These are phyloP conservation scores for Plebejus anna DNA, from an alignment of 2,888 invertebrate species.

Conservation along the genomic window DNA sequence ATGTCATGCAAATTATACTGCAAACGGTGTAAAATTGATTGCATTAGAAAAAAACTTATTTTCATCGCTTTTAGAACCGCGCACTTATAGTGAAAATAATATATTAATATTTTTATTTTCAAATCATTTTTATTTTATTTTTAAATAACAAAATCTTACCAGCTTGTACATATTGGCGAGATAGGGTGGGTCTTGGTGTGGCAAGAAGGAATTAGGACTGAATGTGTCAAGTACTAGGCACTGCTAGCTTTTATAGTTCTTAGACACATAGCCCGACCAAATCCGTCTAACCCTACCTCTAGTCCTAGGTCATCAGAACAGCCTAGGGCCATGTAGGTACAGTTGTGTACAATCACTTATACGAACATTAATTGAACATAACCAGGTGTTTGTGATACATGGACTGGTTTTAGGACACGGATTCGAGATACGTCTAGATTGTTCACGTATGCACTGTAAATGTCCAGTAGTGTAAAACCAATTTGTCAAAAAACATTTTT, in stretches of 20 bases:
- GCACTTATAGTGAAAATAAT: not conserved
- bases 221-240: slow-evolving; percentile 61
- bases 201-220: slow-evolving; percentile 57
- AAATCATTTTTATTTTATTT: not conserved
- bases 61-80: not conserved
- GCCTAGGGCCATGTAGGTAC: slow-evolving; percentile 53
- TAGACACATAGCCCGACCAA: slow-evolving; percentile 63
- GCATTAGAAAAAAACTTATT: not conserved
- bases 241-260: slow-evolving; percentile 66
- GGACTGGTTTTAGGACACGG: not conserved
- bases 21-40: not conserved
- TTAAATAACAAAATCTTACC: slow-evolving; percentile 61
- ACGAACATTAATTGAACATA: not conserved
- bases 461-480: too few species aligned
- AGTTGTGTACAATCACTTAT: slow-evolving; percentile 44
- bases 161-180: slow-evolving; percentile 80
- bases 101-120: not conserved
- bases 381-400: not conserved
- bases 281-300: slow-evolving; percentile 70
- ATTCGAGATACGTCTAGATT: not conserved
- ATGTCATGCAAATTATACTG: not conserved
- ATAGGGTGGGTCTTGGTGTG: slow-evolving; percentile 48
- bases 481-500: too few species aligned
- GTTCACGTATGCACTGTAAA: not conserved
- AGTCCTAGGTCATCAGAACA: slow-evolving; percentile 67